Conservation (phyloP, 2,797 vertebrate genomes). For the Loriculus beryllinus region DNA sequence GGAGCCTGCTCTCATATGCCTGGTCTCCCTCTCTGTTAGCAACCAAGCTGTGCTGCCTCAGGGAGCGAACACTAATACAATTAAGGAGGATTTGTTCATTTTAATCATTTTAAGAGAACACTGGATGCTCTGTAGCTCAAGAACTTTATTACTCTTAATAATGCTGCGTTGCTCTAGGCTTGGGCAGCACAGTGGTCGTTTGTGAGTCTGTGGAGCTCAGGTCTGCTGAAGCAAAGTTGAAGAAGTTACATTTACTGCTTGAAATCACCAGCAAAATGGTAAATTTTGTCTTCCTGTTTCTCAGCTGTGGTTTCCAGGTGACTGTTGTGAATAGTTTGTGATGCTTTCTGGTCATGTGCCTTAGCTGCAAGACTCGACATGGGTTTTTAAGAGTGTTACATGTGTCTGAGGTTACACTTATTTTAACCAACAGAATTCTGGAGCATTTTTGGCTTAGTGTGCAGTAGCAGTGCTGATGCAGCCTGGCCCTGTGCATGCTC, state of each 20-base stretch:
- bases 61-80: not conserved
- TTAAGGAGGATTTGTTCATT: not conserved
- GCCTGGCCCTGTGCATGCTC: not conserved
- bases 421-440: not conserved
- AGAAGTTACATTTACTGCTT: not conserved
- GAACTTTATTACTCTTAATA: not conserved
- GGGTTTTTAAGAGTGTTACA: not conserved
- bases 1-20: not conserved
- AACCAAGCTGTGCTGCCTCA: not conserved
- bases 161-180: not conserved
- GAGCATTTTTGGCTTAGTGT: not conserved
- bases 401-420: not conserved
- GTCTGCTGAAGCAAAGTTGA: not conserved
- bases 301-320: not conserved
- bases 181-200: not conserved
- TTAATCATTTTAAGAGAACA: not conserved
- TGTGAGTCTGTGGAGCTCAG: not conserved
- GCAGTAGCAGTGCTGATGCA: not conserved
- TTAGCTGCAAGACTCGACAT: not conserved
- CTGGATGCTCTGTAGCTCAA: not conserved
- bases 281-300: not conserved
- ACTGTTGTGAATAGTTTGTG: not conserved
- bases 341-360: not conserved
- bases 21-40: not conserved
- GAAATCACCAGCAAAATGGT: not conserved